phyloP scores from a whole-genome alignment of 2,888 invertebrate species.

The Neoitamus cyanurus region DNA sequence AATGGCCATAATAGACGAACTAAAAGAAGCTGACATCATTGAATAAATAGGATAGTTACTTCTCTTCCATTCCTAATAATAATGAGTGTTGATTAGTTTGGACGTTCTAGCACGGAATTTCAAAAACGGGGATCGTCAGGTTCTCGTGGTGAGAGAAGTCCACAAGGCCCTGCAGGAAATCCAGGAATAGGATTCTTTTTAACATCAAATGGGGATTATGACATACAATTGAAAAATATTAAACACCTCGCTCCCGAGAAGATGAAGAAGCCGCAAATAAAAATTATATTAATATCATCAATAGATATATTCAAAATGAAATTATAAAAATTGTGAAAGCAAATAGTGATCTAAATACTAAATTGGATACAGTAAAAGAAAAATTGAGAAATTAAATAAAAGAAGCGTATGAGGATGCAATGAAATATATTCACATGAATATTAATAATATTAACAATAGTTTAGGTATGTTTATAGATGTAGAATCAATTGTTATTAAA shows the following conservation, averaged over 20 bases:
- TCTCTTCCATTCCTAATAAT: no score
- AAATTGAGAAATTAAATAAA: neutral
- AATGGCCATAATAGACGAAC: no score
- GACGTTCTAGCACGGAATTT: no score
- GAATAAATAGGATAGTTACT: no score
- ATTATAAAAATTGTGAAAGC: no score
- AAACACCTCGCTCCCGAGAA: constrained; percentile 29
- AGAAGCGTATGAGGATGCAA: neutral
- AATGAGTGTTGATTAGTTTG: no score
- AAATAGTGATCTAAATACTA: neutral
- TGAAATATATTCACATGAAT: no score
- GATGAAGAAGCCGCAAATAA: constrained; percentile 28
- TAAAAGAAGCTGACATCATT: no score
- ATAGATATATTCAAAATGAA: no score
- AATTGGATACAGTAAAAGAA: neutral
- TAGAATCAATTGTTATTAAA: neutral
- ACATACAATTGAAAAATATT: no score
- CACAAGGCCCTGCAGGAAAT: neutral
- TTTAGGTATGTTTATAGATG: neutral
- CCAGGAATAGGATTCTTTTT: constrained; percentile 31
- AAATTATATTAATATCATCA: neutral
- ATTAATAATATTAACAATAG: neutral
- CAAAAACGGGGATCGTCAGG: no score
- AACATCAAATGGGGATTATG: no score
- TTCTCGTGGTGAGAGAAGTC: neutral